Evolutionary conservation across 2,113 vertebrate species (phyloP).

Genomic region (Clarias gariepinus): DNA sequence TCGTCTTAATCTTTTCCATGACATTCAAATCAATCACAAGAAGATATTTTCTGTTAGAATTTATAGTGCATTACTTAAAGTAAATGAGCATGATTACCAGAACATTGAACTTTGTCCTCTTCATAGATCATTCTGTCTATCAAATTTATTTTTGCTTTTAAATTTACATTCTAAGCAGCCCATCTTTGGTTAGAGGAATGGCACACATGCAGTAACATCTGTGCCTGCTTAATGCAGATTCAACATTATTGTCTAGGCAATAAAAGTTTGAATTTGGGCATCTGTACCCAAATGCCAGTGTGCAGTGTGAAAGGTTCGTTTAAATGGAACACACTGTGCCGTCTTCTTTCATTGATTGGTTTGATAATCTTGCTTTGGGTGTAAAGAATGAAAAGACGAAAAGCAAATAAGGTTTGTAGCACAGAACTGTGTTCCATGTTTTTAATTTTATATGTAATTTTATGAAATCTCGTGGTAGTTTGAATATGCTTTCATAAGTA

Average conservation of each 20-base stretch:
- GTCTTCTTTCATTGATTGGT: constrained; percentile 45
- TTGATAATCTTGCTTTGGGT: constrained; percentile 18
- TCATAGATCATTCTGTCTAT: background rate
- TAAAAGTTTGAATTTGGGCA: constrained; percentile 32
- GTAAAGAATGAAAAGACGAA: background rate
- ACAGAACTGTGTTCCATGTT: constrained; percentile 20
- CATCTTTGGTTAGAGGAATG: constrained; percentile 45
- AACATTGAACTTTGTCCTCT: background rate
- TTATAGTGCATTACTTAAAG: constrained; percentile 8
- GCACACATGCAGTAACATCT: constrained; percentile 34
- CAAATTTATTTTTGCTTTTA: background rate
- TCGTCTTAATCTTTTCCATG: constrained; percentile 48
- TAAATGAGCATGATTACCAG: constrained; percentile 13
- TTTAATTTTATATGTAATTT: background rate
- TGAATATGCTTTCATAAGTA: background rate
- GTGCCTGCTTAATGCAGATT: constrained; percentile 22
- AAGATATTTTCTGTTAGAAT: background rate
- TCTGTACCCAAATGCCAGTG: constrained; percentile 15
- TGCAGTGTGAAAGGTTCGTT: constrained; percentile 34
- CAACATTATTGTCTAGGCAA: constrained; percentile 35
- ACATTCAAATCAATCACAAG: constrained; percentile 18
- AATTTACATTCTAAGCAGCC: constrained; percentile 31
- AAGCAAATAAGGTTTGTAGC: constrained; percentile 24
- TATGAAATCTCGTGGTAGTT: constrained; percentile 5
- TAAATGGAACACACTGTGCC: constrained; percentile 49